phyloP scores from a whole-genome alignment of 37 sponge, comb jelly and placozoan species.

The Beroe forskalii region DNA sequence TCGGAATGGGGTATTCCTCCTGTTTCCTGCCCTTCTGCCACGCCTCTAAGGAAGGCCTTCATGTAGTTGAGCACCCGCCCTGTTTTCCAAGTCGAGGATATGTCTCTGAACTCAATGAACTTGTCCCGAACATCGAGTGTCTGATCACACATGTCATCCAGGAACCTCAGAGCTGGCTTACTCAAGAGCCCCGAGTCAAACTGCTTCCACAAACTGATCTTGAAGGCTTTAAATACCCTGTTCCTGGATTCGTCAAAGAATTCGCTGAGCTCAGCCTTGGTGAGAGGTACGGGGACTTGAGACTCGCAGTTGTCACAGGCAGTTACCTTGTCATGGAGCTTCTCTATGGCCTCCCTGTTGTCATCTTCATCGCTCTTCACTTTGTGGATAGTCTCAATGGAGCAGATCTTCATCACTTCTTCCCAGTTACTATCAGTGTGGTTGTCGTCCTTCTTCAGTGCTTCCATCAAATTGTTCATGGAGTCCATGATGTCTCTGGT shows the following conservation, averaged over 20 bases:
- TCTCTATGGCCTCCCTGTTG: constrained; percentile 33
- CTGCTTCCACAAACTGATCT: constrained; percentile 93
- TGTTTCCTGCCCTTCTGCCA: background rate
- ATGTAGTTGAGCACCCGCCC: background rate
- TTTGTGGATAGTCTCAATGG: constrained; percentile 36
- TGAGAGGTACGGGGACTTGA: constrained; percentile 70
- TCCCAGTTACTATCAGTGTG: constrained; percentile 89
- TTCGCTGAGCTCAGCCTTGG: constrained; percentile 80
- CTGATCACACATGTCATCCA: constrained; percentile 76
- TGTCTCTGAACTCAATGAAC: constrained; percentile 79
- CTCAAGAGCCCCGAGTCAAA: constrained; percentile 85
- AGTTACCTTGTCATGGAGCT: background rate
- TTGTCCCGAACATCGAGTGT: constrained; percentile 75
- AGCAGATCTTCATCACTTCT: constrained; percentile 72
- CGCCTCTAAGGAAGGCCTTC: background rate
- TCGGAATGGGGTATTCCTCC: constrained; percentile 14
- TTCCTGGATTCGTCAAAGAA: constrained; percentile 79
- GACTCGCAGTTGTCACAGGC: constrained; percentile 70
- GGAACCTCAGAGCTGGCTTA: constrained; percentile 78
- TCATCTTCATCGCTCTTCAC: background rate
- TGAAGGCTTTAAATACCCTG: constrained; percentile 83
- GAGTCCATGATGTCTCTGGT: constrained; percentile 71
- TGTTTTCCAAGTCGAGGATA: constrained; percentile 76
- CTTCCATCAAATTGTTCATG: constrained; percentile 69
- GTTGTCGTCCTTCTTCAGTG: constrained; percentile 82